Evolutionary conservation across 2,113 vertebrate genomes (phyloP).

Genomic region (Trematomus loennbergii): DNA sequence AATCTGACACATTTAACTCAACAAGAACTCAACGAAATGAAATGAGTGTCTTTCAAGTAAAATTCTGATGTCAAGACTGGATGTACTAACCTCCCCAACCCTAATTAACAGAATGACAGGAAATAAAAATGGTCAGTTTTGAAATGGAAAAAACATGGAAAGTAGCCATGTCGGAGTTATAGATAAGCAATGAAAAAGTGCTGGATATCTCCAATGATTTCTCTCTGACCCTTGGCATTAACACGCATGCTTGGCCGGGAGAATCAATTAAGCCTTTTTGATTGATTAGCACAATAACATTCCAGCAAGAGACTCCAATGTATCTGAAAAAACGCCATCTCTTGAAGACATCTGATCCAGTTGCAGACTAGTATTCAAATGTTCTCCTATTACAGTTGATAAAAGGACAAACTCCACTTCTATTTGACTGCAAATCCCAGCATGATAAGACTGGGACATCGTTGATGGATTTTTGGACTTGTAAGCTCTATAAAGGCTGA

Average conservation of each 20-base stretch:
- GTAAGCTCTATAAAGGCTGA: constrained; percentile 13
- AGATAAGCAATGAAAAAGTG: constrained; percentile 2
- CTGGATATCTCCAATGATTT: constrained; percentile 1
- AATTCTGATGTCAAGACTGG: constrained; percentile 55
- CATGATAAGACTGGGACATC: constrained; percentile 13
- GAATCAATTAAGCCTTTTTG: constrained; percentile 7
- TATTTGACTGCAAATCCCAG: neutral
- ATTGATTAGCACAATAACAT: constrained; percentile 42
- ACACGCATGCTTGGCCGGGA: constrained; percentile 19
- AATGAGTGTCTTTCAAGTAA: constrained; percentile 12
- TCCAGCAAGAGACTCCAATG: constrained; percentile 15
- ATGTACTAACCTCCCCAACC: neutral
- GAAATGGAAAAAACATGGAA: neutral
- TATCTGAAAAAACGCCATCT: constrained; percentile 1
- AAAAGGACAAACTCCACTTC: neutral
- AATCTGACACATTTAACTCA: neutral
- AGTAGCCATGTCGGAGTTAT: constrained; percentile 29
- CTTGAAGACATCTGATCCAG: constrained; percentile 8
- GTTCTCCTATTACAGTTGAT: neutral
- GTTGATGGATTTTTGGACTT: constrained; percentile 11
- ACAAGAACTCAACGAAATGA: neutral
- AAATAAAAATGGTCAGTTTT: constrained; percentile 21
- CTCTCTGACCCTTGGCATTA: neutral
- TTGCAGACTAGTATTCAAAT: neutral
- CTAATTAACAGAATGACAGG: constrained; percentile 11